Percentiles rank a stretch among this genome's conserved stretches.
Evolutionary conservation across 2,113 vertebrate genomes (phyloP).

Genomic region (Melanerpes aurifrons): DNA sequence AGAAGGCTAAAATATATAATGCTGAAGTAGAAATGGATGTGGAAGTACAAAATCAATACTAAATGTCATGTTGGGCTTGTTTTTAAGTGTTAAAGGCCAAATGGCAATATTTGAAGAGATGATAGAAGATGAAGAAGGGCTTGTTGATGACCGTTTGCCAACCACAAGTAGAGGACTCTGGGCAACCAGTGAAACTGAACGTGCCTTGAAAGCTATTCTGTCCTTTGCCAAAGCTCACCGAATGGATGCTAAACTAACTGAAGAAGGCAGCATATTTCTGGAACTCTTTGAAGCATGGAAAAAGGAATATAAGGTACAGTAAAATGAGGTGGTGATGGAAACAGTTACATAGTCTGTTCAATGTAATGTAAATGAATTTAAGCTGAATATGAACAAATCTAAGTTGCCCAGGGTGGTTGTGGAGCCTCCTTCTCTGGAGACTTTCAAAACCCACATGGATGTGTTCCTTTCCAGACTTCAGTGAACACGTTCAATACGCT

Average conservation of each 20-base stretch:
- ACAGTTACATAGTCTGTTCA: background rate
- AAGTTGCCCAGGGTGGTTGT: background rate
- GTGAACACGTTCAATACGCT: background rate
- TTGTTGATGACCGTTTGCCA: constrained; percentile 92
- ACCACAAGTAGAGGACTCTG: constrained; percentile 95
- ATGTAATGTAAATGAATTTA: background rate
- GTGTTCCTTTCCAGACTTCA: background rate
- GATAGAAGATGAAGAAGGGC: constrained; percentile 96
- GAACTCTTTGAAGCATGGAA: constrained; percentile 97
- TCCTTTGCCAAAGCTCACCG: constrained; percentile 91
- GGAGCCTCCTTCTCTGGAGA: no score
- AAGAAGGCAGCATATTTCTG: constrained; percentile 92
- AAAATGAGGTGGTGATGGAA: background rate
- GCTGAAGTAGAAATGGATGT: background rate
- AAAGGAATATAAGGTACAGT: constrained; percentile 95
- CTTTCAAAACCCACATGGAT: no score
- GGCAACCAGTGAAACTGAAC: constrained; percentile 93
- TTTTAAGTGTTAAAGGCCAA: constrained; percentile 92
- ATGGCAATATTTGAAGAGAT: constrained; percentile 98
- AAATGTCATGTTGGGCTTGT: background rate
- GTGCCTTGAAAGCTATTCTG: constrained; percentile 89
- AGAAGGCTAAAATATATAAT: background rate
- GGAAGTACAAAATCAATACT: background rate
- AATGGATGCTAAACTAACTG: constrained; percentile 83
- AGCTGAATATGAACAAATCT: background rate